Conservation (phyloP, 2,888 invertebrate species). For the Kryphioiulus occultus region DNA sequence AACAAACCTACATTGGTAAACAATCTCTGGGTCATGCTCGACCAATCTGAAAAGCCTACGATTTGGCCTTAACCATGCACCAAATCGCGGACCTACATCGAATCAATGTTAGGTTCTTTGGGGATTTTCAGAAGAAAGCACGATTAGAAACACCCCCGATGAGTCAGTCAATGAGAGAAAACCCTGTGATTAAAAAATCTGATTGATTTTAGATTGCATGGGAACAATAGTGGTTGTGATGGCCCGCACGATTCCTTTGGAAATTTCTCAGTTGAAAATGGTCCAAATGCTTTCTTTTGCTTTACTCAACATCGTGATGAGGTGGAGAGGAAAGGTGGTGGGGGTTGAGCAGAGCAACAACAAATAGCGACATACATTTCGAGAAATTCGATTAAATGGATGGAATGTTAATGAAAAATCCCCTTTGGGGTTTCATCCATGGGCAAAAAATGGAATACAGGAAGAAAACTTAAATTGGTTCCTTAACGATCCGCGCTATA, state of each 20-base stretch:
- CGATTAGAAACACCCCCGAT: background rate
- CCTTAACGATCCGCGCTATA: background rate
- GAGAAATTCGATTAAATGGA: background rate
- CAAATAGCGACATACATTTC: background rate
- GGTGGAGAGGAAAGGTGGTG: background rate
- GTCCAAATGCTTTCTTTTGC: background rate
- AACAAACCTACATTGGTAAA: background rate
- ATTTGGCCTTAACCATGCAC: background rate
- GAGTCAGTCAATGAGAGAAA: background rate
- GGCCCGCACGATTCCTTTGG: background rate
- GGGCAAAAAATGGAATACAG: background rate
- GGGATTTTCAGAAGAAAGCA: background rate
- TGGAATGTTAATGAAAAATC: background rate
- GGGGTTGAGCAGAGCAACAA: no score
- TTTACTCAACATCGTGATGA: background rate
- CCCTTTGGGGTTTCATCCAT: background rate
- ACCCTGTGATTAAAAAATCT: background rate
- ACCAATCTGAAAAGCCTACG: background rate
- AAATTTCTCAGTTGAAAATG: background rate
- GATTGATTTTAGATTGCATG: background rate
- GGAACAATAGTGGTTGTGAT: constrained; percentile 17
- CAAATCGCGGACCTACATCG: background rate
- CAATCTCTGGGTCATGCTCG: constrained; percentile 18
- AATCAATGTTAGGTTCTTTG: background rate
- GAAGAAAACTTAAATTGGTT: background rate